Base-by-base conservation (phyloP, 2,113 vertebrate genomes). In the Hydrochoerus hydrochaeris region DNA sequence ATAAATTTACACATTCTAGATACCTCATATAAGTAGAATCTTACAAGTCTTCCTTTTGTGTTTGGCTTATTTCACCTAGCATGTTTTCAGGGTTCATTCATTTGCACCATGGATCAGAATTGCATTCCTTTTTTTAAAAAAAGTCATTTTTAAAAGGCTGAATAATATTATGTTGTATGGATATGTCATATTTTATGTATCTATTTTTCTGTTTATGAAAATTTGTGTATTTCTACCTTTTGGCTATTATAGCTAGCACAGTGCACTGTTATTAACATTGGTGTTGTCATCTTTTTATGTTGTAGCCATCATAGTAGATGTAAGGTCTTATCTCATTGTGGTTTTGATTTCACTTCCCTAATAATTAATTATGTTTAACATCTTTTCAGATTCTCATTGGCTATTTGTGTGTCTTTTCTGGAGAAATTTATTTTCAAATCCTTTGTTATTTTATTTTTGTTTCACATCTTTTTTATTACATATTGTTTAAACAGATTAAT, bases 401-500 rank as follows among this genome's bases (percentile, higher is more conserved):
- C 38, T 60, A 67, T 91, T 87, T 71, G 19, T 92, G n/a, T 94
- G 35, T 96, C 88, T 90, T 89, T 57, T 95, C 82, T 84, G 41
- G n/a, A 93, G 49, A 83, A 88, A 52, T 96, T 75, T 57, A 83
- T 92, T 17, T 95, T 89, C 58, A 96, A 73, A 88, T 94, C 26
- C 49, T 92, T 96, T 69, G 28, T 7, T 28, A 58, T 92, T 78
- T 94, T 91, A 44, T 83, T 83, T 82, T 41, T 80, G 30, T 80
- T 54, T 80, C 49, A 52, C 30, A 52, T 80, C 77, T 52, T 35
- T 80, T 32, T 49, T 80, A 54, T 49, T 22, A 9, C 49, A 44
- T 80, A 35, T 80, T 80, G 46, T 52, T 54, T 80, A 54, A 52
- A 35, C 77, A 54, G 14, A 7, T 80, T 80, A 35, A 32, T 54